phyloP scores from a whole-genome alignment of 2,113 vertebrate genomes.

The Puma concolor region DNA sequence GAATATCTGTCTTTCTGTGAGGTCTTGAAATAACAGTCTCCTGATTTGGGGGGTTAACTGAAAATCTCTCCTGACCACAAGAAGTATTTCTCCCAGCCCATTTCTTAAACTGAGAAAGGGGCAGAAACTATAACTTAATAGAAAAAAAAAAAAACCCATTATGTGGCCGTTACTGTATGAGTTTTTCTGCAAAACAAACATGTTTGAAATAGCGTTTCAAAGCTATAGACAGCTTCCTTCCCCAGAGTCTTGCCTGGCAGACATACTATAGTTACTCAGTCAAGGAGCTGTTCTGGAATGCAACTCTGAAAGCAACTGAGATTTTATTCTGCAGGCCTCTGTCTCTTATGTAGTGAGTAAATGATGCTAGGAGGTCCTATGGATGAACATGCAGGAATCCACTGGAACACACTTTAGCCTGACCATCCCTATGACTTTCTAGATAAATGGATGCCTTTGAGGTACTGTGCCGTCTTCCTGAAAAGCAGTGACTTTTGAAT shows the following conservation, averaged over 20 bases:
- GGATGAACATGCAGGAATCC: not conserved
- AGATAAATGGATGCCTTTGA: not conserved
- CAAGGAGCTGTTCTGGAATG: not conserved
- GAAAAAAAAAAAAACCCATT: not conserved
- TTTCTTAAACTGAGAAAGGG: not conserved
- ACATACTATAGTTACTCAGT: not conserved
- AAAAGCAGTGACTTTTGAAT: constrained; percentile 23
- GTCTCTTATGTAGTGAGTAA: not conserved
- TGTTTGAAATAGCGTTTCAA: not conserved
- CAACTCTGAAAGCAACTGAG: not conserved
- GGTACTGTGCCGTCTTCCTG: not conserved
- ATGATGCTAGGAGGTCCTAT: not conserved
- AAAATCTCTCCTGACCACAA: not conserved
- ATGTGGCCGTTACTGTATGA: not conserved
- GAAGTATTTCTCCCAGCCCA: not conserved
- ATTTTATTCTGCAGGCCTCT: not conserved
- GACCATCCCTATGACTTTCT: not conserved
- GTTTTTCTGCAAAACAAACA: not conserved
- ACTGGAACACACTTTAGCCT: not conserved
- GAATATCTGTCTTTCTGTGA: not conserved
- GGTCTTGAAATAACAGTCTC: not conserved
- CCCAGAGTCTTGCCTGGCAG: not conserved
- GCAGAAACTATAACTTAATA: constrained; percentile 23
- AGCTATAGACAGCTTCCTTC: not conserved
- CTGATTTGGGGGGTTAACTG: not conserved